Base-by-base conservation (phyloP, 1,140 invertebrate genomes). In the Chlorops oryzae region DNA sequence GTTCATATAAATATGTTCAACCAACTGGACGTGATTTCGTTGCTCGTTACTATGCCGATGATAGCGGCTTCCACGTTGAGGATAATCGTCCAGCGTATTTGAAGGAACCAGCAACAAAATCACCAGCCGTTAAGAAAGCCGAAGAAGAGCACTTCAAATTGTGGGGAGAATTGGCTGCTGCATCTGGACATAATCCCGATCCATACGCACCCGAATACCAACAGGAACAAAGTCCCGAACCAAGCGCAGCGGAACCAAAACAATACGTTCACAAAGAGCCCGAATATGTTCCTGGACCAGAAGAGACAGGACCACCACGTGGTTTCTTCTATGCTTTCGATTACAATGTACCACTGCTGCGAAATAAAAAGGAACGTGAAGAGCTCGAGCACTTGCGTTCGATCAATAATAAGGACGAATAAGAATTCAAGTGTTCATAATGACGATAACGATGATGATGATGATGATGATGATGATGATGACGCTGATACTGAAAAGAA, bases 311-410 rank as follows among this genome's bases (percentile, higher is more conserved):
- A n/a, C 80, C 80, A 23, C 81, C 81, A 28, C 78, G 77, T 62
- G 81, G 81, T 44, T 83, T 83, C 74, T 83, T 80, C 75, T 83
- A 83, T 62, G 78, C 74, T 50, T 81, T 79, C 70, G 77, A 79
- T 53, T 83, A 83, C 64, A 80, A 81, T 25, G 80, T 81, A 9
- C 80, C 63, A 6, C 41, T 70, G 47, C 28, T 68, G 50, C 64
- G 67, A 27, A 70, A 70, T 55, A 68, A 68, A 53, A 59, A 65
- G 22, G 67, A 70, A 47, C 64, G 67, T 3, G 67, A 57, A 39
- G 67, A 70, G 24, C 52, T 70, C 20, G 66, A 70, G 37, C 60
- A 51, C 13, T 57, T 70, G 40, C 57, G 66, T 17, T 50, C 66
- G 21, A 13, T 62, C 54, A 69, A 69, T 50, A 69, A 68, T 50